A percentile compares a stretch with the other conserved stretches of the same genome.
Conservation (phyloP, 2,888 invertebrate genomes). For the Caenorhabditis zanzibari region DNA sequence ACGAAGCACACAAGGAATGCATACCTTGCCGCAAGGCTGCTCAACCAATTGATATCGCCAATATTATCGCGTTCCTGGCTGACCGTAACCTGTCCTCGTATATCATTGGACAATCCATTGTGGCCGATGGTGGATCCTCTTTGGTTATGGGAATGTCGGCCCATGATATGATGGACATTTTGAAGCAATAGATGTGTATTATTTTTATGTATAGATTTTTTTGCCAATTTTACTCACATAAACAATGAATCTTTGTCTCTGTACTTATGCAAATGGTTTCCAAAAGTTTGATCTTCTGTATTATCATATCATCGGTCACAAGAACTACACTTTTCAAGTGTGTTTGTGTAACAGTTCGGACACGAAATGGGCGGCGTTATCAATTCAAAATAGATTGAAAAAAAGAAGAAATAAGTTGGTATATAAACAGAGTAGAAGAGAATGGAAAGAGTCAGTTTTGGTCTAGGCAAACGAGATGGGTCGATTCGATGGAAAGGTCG, state of each 20-base stretch:
- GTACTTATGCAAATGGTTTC: no score
- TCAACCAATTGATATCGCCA: constrained; percentile 3
- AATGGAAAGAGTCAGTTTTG: no score
- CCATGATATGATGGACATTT: constrained; percentile 31
- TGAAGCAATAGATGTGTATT: no score
- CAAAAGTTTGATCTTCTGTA: no score
- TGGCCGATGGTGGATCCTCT: constrained; percentile 48
- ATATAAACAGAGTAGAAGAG: no score
- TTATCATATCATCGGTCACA: neutral
- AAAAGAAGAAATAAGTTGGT: no score
- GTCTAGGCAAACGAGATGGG: no score
- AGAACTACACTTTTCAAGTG: neutral
- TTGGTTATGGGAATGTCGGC: constrained; percentile 31
- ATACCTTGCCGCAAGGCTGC: neutral
- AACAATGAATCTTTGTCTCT: no score
- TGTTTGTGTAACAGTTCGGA: neutral
- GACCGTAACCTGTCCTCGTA: constrained; percentile 21
- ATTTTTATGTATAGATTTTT: no score
- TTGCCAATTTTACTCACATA: no score
- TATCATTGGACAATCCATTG: constrained; percentile 55
- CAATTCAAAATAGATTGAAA: neutral
- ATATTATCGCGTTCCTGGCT: constrained; percentile 14
- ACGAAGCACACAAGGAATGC: constrained; percentile 16
- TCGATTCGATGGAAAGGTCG: constrained; percentile 29
- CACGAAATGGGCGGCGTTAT: neutral